Evolutionary conservation across 2,888 invertebrate genomes (phyloP).

Genomic region (Aspidiotus rigidus): DNA sequence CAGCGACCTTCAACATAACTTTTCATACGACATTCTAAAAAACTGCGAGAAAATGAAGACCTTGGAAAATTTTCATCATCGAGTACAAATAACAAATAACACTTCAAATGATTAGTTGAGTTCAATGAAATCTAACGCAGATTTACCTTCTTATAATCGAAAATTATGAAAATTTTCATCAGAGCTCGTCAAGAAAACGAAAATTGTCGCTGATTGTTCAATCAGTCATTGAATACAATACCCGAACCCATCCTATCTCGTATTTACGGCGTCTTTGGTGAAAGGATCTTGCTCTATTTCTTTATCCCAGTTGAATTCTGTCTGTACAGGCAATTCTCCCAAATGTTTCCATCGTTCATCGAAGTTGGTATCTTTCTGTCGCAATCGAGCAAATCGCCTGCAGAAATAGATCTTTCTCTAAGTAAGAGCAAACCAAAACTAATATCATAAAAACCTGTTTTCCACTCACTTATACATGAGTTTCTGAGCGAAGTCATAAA

Average conservation of each 20-base stretch:
- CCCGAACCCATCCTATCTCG: conserved; percentile 7
- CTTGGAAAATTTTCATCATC: no score
- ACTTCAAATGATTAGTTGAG: no score
- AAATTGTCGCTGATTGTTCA: neutral
- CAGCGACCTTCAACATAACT: no score
- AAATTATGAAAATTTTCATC: no score
- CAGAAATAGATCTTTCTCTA: neutral
- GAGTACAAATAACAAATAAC: no score
- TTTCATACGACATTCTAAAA: no score
- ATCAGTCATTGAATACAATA: neutral
- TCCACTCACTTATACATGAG: conserved; percentile 61
- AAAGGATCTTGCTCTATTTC: conserved; percentile 37
- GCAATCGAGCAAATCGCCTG: conserved; percentile 66
- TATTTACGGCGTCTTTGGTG: conserved; percentile 31
- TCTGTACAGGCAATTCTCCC: conserved; percentile 66
- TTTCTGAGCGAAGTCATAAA: conserved; percentile 86
- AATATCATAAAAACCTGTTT: neutral
- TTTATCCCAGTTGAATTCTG: conserved; percentile 71
- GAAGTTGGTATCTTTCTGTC: conserved; percentile 71
- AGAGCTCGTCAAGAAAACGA: no score
- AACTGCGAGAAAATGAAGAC: no score
- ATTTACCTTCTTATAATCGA: no score
- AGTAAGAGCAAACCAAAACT: neutral
- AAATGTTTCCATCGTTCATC: conserved; percentile 72
- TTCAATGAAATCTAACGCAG: no score